phyloP scores from a whole-genome alignment of 2,113 vertebrate genomes.

The Hiodon tergisus region DNA sequence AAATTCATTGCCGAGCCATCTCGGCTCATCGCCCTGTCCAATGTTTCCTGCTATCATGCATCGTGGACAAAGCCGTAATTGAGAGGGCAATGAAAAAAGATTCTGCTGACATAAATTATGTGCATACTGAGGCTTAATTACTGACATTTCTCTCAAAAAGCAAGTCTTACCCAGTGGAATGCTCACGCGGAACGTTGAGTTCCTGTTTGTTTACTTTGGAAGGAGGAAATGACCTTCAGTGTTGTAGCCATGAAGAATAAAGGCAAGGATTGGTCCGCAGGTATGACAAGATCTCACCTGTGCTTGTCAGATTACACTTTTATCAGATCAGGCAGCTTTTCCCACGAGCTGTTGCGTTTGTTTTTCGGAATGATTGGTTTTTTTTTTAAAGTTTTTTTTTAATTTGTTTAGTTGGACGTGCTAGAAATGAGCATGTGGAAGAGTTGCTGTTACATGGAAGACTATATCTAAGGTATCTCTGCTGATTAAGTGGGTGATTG shows the following conservation, averaged over 20 bases:
- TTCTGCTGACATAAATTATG: slow-evolving; percentile 15
- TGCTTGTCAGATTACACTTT: not conserved
- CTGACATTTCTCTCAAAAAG: slow-evolving; percentile 13
- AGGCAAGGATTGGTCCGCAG: not conserved
- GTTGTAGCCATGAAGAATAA: not conserved
- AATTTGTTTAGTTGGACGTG: not conserved
- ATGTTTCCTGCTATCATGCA: not conserved
- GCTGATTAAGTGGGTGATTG: too few relatives aligned
- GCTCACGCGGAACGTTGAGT: slow-evolving; percentile 5
- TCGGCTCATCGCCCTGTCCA: not conserved
- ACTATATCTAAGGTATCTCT: too few relatives aligned
- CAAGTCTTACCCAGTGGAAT: not conserved
- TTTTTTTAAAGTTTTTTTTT: not conserved
- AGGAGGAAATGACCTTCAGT: not conserved
- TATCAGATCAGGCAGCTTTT: not conserved
- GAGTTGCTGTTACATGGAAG: too few relatives aligned
- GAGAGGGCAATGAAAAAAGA: not conserved
- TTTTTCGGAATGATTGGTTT: not conserved
- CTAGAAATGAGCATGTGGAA: too few relatives aligned
- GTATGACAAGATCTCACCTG: not conserved
- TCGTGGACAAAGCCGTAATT: not conserved
- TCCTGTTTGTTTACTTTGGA: not conserved
- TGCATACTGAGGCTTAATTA: not conserved
- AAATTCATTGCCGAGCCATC: not conserved
- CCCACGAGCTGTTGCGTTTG: too few relatives aligned